Percentiles rank a stretch among this genome's conserved stretches.
phyloP scores from a whole-genome alignment of 92 coral and sea anemone genomes.

The Paragorgia papillata region DNA sequence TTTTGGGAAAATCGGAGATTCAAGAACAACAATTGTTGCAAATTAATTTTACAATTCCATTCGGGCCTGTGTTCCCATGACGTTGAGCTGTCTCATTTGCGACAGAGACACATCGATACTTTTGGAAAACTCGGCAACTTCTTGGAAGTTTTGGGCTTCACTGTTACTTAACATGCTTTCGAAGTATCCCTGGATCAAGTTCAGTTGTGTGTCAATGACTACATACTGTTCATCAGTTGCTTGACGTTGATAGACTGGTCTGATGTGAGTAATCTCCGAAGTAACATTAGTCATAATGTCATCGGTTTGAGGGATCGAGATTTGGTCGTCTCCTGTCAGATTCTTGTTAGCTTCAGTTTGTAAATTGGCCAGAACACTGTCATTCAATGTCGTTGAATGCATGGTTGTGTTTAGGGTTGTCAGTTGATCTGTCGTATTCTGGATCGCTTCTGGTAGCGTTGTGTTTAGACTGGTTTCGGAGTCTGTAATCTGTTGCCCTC shows the following conservation, averaged over 20 bases:
- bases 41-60: slow-evolving; percentile 8
- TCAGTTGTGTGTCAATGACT: not conserved
- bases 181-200: not conserved
- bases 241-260: not conserved
- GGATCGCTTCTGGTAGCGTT: not conserved
- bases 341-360: not conserved
- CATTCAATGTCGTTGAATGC: not conserved
- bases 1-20: not conserved
- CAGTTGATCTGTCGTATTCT: not conserved
- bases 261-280: not conserved
- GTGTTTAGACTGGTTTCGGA: not conserved
- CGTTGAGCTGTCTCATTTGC: not conserved
- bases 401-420: not conserved
- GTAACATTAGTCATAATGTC: not conserved
- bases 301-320: not conserved
- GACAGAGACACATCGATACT: not conserved
- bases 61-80: not conserved
- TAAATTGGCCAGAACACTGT: not conserved
- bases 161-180: not conserved
- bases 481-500: not conserved
- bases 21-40: not conserved
- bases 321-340: not conserved
- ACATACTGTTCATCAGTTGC: not conserved
- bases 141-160: not conserved
- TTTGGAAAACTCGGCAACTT: not conserved